Conservation (phyloP, 2,797 vertebrate genomes). For the Acipenser ruthenus region DNA sequence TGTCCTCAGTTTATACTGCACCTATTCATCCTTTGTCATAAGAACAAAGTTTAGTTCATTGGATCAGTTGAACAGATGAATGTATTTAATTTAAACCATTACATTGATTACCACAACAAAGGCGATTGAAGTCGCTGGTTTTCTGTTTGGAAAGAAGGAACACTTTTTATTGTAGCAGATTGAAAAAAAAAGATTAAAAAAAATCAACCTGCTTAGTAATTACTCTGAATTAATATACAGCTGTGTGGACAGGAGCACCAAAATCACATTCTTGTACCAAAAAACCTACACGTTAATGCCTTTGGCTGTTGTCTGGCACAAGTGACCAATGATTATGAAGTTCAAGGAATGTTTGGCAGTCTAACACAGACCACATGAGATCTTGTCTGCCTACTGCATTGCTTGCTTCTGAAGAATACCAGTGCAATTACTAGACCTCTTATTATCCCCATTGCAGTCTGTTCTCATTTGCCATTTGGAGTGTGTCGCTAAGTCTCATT, state of each 20-base stretch:
- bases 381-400: constrained; percentile 38
- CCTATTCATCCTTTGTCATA: no score
- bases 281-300: constrained; percentile 58
- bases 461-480: constrained; percentile 29
- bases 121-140: constrained; percentile 43
- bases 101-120: constrained; percentile 50
- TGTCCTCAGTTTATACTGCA: no score
- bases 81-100: constrained; percentile 42
- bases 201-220: constrained; percentile 51
- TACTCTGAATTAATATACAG: constrained; percentile 54
- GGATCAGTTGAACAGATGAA: constrained; percentile 42
- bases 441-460: constrained; percentile 24
- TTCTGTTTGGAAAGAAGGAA: constrained; percentile 36
- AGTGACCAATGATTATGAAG: constrained; percentile 53
- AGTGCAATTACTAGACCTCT: constrained; percentile 23
- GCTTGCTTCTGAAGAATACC: constrained; percentile 14
- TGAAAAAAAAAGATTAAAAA: constrained; percentile 28
- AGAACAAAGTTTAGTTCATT: no score
- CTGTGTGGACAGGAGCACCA: constrained; percentile 56
- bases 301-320: constrained; percentile 45
- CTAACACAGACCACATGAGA: constrained; percentile 46
- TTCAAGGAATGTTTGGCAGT: constrained; percentile 46
- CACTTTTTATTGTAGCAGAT: constrained; percentile 52
- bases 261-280: constrained; percentile 50
- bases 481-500: constrained; percentile 26